Evolutionary conservation across 2,113 vertebrate genomes (phyloP).

Genomic region (cattle (Bos taurus)): DNA sequence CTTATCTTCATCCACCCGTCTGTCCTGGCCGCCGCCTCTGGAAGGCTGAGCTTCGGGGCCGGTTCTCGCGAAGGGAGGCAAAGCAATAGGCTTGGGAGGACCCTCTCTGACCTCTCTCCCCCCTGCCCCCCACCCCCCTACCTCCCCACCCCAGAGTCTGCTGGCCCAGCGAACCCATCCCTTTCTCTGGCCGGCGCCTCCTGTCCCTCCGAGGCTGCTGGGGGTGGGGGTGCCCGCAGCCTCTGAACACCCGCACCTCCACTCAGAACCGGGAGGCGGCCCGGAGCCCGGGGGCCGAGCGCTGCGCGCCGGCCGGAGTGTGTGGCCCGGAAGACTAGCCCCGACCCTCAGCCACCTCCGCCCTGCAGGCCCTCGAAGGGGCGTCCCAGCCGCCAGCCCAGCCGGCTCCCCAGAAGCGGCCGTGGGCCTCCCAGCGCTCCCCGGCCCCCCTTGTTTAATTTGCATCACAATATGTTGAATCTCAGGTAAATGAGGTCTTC

Average conservation of each 20-base stretch:
- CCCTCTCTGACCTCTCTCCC: neutral
- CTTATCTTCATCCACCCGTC: neutral
- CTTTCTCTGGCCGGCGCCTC: neutral
- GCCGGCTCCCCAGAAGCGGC: accelerated
- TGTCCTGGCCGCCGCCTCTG: neutral
- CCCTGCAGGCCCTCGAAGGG: neutral
- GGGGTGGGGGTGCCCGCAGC: neutral
- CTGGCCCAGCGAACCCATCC: neutral
- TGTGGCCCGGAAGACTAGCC: neutral
- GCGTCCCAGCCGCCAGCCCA: neutral
- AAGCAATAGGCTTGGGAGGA: neutral
- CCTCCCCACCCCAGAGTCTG: neutral
- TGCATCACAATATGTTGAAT: constrained; percentile 74
- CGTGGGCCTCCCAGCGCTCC: neutral
- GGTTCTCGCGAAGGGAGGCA: neutral
- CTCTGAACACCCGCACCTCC: neutral
- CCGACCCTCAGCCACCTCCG: neutral
- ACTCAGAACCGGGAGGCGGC: neutral
- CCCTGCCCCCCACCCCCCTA: neutral
- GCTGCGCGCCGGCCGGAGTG: neutral
- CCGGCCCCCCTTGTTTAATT: neutral
- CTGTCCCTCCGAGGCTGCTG: neutral
- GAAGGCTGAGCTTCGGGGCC: neutral
- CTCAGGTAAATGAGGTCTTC: constrained; percentile 84
- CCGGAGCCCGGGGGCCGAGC: neutral